Conservation (phyloP, 1,140 invertebrate genomes). For the Heterodera carotae region DNA sequence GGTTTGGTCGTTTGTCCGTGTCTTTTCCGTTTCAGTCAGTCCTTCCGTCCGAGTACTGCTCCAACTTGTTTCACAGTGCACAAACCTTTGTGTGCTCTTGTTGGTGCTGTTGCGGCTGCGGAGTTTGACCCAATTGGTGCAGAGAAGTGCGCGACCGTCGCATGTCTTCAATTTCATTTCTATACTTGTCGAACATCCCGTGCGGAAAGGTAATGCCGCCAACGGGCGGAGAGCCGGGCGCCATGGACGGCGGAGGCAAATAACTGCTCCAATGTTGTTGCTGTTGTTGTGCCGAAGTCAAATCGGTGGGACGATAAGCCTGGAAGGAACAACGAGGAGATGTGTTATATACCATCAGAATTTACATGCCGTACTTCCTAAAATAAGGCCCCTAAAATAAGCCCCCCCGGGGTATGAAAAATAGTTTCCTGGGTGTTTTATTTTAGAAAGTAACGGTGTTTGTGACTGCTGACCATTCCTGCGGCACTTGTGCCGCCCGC, state of each 20-base stretch:
- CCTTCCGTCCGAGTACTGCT: background rate
- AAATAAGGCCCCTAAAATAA: too few species aligned
- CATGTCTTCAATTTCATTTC: constrained; percentile 62
- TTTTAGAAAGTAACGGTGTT: too few species aligned
- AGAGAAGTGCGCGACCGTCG: constrained; percentile 56
- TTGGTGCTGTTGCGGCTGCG: constrained; percentile 18
- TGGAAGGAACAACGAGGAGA: background rate
- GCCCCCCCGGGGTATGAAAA: too few species aligned
- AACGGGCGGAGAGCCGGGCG: constrained; percentile 43
- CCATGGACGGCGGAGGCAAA: constrained; percentile 5
- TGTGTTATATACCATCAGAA: too few species aligned
- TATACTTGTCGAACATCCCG: constrained; percentile 64
- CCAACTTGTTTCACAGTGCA: constrained; percentile 46
- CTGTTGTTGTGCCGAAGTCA: constrained; percentile 15
- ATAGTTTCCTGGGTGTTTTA: too few species aligned
- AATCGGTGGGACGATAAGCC: constrained; percentile 8
- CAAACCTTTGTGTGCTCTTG: constrained; percentile 62
- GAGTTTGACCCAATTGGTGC: constrained; percentile 46
- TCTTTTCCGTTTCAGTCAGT: constrained; percentile 6
- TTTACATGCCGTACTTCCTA: too few species aligned
- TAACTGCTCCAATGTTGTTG: constrained; percentile 32
- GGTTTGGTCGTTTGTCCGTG: too few species aligned
- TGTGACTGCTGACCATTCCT: constrained; percentile 6
- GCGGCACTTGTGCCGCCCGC: constrained; percentile 13
- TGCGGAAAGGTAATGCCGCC: constrained; percentile 58